These are phyloP conservation scores for Bombus confusus DNA, from an alignment of 1,140 invertebrate species.

Conservation along the genomic window DNA sequence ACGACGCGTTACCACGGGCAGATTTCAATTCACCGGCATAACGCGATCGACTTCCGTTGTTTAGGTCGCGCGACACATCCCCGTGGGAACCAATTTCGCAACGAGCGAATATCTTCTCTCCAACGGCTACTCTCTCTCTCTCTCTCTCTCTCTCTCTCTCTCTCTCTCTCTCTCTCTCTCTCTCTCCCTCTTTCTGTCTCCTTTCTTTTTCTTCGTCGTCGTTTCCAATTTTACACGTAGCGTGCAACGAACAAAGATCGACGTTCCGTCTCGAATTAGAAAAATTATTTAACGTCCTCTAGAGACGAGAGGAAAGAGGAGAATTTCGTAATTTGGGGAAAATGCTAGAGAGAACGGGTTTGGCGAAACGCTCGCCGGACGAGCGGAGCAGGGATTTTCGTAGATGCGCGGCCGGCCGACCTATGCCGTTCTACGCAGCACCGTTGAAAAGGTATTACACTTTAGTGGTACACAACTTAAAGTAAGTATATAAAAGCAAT, in stretches of 20 bases:
- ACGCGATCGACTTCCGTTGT: background rate
- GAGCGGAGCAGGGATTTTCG: background rate
- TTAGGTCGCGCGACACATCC: background rate
- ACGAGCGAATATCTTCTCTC: background rate
- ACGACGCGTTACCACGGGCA: background rate
- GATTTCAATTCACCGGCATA: slow-evolving; percentile 28
- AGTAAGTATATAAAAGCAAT: slow-evolving; percentile 82
- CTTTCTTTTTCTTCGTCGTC: rapidly evolving
- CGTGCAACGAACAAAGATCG: too few species aligned
- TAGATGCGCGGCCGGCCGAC: background rate
- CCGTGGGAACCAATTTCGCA: background rate
- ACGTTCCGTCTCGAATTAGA: rapidly evolving
- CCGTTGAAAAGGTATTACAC: slow-evolving; percentile 63
- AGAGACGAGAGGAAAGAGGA: too few species aligned
- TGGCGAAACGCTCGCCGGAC: background rate
- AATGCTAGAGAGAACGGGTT: background rate
- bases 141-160: too few species aligned
- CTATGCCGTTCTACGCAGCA: slow-evolving; percentile 3
- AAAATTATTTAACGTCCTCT: too few species aligned
- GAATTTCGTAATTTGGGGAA: too few species aligned
- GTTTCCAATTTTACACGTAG: too few species aligned
- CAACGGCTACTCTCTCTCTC: too few species aligned
- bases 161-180: too few species aligned
- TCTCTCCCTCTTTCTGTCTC: too few species aligned
- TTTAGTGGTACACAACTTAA: slow-evolving; percentile 74